These are phyloP conservation scores for Cyprinodon tularosa DNA, from an alignment of 2,113 vertebrate species.

Conservation along the genomic window DNA sequence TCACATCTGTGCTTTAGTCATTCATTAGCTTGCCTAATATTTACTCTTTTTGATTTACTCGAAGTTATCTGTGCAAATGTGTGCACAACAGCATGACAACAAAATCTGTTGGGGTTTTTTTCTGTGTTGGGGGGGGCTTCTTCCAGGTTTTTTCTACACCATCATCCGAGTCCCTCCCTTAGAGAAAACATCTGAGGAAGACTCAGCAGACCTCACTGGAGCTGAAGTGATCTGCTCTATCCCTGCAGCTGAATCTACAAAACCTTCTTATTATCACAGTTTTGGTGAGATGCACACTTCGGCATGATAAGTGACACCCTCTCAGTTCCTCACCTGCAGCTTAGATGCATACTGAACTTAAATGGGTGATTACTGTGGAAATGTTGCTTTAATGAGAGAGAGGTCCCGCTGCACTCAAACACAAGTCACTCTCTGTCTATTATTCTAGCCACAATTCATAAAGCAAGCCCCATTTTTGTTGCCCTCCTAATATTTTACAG, in stretches of 20 bases:
- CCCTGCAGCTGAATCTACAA: constrained; percentile 77
- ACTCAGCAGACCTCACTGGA: constrained; percentile 78
- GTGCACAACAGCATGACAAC: not conserved
- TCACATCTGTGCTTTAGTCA: no score
- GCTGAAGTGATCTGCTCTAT: constrained; percentile 88
- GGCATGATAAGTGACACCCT: constrained; percentile 14
- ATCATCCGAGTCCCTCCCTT: constrained; percentile 85
- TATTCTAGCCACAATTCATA: constrained; percentile 9
- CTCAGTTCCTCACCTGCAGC: constrained; percentile 8
- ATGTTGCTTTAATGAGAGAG: constrained; percentile 11
- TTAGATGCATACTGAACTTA: constrained; percentile 4
- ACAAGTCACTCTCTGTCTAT: constrained; percentile 11
- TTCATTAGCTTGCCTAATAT: no score
- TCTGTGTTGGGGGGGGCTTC: not conserved
- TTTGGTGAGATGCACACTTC: constrained; percentile 81
- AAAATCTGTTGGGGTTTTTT: not conserved
- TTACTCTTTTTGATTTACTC: not conserved
- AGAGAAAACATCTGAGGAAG: constrained; percentile 56
- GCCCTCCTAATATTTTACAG: not conserved
- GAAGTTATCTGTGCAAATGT: not conserved
- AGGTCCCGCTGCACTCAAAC: constrained; percentile 28
- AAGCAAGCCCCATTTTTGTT: not conserved
- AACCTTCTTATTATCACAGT: constrained; percentile 93
- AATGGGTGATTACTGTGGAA: constrained; percentile 27
- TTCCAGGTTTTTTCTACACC: constrained; percentile 86